A percentile compares a stretch with the other conserved stretches of the same genome.
Evolutionary conservation across 2,888 invertebrate species (phyloP).

Genomic region (Formica aserva): DNA sequence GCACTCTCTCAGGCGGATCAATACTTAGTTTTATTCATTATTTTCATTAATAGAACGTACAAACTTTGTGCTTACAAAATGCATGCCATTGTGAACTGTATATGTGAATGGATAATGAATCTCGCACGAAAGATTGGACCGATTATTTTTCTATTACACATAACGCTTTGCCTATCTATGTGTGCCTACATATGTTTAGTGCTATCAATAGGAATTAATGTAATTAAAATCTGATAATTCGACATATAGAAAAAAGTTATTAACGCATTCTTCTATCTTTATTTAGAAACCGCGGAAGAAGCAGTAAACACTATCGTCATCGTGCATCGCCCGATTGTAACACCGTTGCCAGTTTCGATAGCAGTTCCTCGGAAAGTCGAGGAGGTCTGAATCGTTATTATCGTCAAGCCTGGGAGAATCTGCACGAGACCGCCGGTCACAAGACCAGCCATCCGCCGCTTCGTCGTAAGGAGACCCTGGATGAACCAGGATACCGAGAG

Average conservation of each 20-base stretch:
- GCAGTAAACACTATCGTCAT: constrained; percentile 95
- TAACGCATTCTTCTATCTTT: constrained; percentile 33
- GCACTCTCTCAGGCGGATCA: neutral
- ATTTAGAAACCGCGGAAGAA: constrained; percentile 89
- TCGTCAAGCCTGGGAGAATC: constrained; percentile 96
- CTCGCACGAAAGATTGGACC: neutral
- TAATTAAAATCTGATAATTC: neutral
- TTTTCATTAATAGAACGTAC: neutral
- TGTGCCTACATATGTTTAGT: neutral
- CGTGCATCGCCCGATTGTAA: constrained; percentile 96
- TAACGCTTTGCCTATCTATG: constrained; percentile 29
- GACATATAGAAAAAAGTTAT: neutral
- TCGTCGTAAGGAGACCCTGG: constrained; percentile 90
- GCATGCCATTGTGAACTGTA: neutral
- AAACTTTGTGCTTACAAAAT: neutral
- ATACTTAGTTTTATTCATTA: neutral
- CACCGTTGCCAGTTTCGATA: constrained; percentile 95
- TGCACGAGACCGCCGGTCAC: constrained; percentile 92
- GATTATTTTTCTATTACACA: constrained; percentile 14
- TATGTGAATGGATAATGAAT: neutral
- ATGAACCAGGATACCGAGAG: constrained; percentile 88
- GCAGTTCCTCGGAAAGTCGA: constrained; percentile 94
- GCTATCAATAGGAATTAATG: neutral
- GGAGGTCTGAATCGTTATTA: constrained; percentile 95
- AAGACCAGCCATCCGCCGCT: constrained; percentile 88